A percentile compares a stretch with the other conserved stretches of the same genome.
phyloP scores from a whole-genome alignment of 2,113 vertebrate genomes.

The Telmatochromis brachygnathus region DNA sequence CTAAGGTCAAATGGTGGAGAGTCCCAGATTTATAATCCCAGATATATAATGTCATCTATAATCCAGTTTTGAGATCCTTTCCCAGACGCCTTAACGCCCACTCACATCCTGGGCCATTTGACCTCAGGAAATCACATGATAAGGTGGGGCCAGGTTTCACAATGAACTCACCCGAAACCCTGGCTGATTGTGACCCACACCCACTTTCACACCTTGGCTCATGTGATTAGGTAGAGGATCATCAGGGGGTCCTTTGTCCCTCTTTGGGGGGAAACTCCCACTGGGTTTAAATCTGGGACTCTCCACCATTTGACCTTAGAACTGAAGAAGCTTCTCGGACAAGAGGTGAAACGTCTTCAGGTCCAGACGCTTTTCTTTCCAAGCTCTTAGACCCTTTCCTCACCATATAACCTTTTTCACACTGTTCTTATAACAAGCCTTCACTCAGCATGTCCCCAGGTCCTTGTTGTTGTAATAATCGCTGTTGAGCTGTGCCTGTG shows the following conservation, averaged over 20 bases:
- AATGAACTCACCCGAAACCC: accelerated
- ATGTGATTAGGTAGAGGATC: neutral
- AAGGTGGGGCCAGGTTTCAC: too few relatives aligned
- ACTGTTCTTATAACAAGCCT: neutral
- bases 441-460: neutral
- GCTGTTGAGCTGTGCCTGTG: neutral
- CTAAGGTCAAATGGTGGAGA: neutral
- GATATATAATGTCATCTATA: neutral
- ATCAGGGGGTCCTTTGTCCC: neutral
- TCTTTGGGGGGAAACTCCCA: accelerated
- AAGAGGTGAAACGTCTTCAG: neutral
- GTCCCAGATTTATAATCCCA: neutral
- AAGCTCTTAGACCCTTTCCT: neutral
- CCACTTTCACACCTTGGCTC: too few relatives aligned
- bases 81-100: too few relatives aligned
- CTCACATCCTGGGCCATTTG: too few relatives aligned
- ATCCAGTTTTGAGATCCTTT: too few relatives aligned
- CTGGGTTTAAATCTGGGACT: neutral
- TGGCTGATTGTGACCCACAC: too few relatives aligned
- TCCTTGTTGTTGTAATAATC: slow-evolving; percentile 30
- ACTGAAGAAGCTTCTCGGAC: neutral
- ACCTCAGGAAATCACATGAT: too few relatives aligned
- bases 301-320: neutral
- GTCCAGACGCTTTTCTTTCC: neutral
- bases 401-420: neutral